phyloP scores from a whole-genome alignment of 2,113 vertebrate genomes.

The Bettongia penicillata region DNA sequence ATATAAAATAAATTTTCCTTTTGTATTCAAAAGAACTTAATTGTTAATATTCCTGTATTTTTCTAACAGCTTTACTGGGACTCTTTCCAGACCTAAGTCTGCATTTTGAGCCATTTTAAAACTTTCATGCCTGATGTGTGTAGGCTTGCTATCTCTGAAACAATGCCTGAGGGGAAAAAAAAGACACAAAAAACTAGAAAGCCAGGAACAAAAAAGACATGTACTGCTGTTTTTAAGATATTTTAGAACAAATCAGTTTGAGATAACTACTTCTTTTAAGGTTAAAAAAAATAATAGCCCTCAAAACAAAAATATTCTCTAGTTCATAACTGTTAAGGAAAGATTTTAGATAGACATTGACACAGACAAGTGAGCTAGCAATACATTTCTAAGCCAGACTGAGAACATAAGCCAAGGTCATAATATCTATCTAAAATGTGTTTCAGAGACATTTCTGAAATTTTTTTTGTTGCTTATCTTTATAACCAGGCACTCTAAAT shows the following conservation, averaged over 20 bases:
- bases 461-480: not conserved
- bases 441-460: not conserved
- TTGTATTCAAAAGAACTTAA: not conserved
- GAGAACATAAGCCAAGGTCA: not conserved
- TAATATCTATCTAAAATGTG: not conserved
- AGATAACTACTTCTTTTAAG: not conserved
- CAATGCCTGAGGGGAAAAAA: not conserved
- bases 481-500: not conserved
- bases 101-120: not conserved
- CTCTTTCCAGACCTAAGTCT: not conserved
- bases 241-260: too few relatives aligned
- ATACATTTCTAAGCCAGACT: not conserved
- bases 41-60: conserved; percentile 23
- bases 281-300: not conserved
- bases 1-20: not conserved
- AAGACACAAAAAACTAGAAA: not conserved
- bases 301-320: not conserved
- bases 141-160: not conserved
- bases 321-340: not conserved
- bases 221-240: not conserved
- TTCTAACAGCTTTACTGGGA: conserved; percentile 28
- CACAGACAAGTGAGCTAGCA: not conserved
- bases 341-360: not conserved
- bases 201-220: not conserved
- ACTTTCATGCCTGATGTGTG: not conserved